Base-by-base conservation (phyloP, 2,888 invertebrate species). In the Tholera decimalis region DNA sequence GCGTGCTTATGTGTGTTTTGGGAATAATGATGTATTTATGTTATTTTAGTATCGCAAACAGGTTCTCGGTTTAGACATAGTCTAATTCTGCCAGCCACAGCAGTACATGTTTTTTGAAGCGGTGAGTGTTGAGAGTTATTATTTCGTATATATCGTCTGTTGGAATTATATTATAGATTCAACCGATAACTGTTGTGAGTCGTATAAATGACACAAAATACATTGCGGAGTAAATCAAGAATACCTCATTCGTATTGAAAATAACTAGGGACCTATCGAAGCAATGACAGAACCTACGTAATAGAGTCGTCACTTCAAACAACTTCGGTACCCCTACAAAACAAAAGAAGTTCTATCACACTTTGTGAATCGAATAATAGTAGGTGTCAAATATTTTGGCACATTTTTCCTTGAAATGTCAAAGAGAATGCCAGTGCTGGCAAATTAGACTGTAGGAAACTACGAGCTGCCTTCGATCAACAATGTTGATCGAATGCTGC, bases 281-380 rank as follows among this genome's bases (percentile, higher is more conserved):
- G 56, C 49, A 56, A 62, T 50, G 28, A 26, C 8, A 49, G 15
- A 9, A 20, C 8, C 22, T 7, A n/a, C n/a, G 3, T 24, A 22
- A 18, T 51, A 55, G 24, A 66, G 54, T 55, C 33, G 26, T 58
- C 46, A 69, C 49, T 43, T 49, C 56, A 44, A 53, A 47, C 26
- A 43, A 64, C 54, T 71, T 69, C 33, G 61, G 37, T 30, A 39
- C 56, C 43, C 72, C 64, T 66, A 70, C 59, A 50, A 59, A 47
- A 80, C 74, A 73, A 79, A 77, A 70, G 73, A 65, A 59, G 65
- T 71, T 74, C 51, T 56, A 67, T 63, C 60, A 77, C 69, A 73
- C 80, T 84, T 82, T 79, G 82, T 70, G 80, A 79, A 80, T 84
- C 79, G 49, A 75, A 80, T 85, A 79, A 80, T 79, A 68, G 50